These are phyloP conservation scores for Paracentrotus lividus DNA, from an alignment of 53 echinoderm and acorn worm species.

Conservation along the genomic window DNA sequence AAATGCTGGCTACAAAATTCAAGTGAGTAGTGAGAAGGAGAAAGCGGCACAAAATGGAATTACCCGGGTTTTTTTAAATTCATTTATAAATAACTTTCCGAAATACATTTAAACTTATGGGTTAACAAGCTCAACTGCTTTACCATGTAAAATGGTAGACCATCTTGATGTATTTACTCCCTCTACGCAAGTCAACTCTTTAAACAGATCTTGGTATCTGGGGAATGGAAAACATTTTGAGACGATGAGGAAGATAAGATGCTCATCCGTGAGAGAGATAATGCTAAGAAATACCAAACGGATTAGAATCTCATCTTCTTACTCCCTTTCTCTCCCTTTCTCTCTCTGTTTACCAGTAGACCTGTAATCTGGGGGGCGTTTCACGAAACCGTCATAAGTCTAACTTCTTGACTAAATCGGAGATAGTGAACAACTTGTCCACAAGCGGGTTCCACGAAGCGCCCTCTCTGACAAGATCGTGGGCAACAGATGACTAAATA, in stretches of 20 bases:
- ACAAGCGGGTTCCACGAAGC: too few relatives aligned
- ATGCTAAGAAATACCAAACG: slow-evolving; percentile 39
- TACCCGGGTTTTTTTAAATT: too few relatives aligned
- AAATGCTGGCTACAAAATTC: not conserved
- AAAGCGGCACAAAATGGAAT: not conserved
- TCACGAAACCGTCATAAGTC: too few relatives aligned
- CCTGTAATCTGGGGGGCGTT: too few relatives aligned
- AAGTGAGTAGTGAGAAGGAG: not conserved
- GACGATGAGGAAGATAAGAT: slow-evolving; percentile 4
- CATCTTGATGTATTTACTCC: not conserved
- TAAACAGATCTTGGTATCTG: slow-evolving; percentile 20
- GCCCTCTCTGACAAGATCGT: too few relatives aligned
- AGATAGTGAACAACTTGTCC: too few relatives aligned
- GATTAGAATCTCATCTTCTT: not conserved
- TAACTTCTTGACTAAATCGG: too few relatives aligned
- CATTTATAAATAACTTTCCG: not conserved
- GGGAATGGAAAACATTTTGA: slow-evolving; percentile 33
- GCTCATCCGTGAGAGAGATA: slow-evolving; percentile 22
- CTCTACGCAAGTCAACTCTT: not conserved
- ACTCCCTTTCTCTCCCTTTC: not conserved
- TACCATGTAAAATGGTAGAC: not conserved
- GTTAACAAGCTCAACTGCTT: not conserved
- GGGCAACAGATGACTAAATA: too few relatives aligned
- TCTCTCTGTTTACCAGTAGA: not conserved
- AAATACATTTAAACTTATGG: not conserved